Evolutionary conservation across 2,113 vertebrate species (phyloP), one percentile per base, ranked within the genome.

Genomic region (Megaleporinus macrocephalus): DNA sequence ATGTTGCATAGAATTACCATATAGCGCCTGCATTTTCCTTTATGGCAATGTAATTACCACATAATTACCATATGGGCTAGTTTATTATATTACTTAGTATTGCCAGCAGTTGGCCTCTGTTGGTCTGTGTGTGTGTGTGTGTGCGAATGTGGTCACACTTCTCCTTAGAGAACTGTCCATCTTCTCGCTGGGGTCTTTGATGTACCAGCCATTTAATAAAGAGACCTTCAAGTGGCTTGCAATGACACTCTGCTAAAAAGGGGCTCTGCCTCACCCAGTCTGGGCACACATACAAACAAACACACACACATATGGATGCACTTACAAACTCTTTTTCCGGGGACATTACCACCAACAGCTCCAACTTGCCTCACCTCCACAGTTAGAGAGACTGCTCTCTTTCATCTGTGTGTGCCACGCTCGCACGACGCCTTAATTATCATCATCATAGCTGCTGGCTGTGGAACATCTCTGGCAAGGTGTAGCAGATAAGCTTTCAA

Each of bases 201-300:
- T 84, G 83, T 87, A 82, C 57, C 44, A 61, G 76, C 74, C 79
- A 85, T 83, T 81, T 81, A 81, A 81, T 86, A 84, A 85, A 80
- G 83, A 83, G 78, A 69, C 29, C 36, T 65, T 65, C 49, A 83
- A 85, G 76, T 83, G 44, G 78, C 59, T 57, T 30, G 33, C 61
- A 81, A 69, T 78, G 73, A 72, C 72, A 29, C 63, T 75, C 29
- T 33, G 57, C 24, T 44, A 61, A 55, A 68, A 55, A 68, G 29
- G 5, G 41, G 27, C 78, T 44, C 76, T 41, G 49, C 53, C 63
- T 62, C 18, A 49, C 72, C 65, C 29, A 30, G 24, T 26, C 10
- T 24, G 71, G 24, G 61, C 70, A 66, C 47, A 75, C 53, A 70
- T 41, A 71, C 57, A 51, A 66, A 44, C 73, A 77, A 49, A 75